Evolutionary conservation across 2,888 invertebrate genomes (phyloP).

Genomic region (Proisotoma minuta): DNA sequence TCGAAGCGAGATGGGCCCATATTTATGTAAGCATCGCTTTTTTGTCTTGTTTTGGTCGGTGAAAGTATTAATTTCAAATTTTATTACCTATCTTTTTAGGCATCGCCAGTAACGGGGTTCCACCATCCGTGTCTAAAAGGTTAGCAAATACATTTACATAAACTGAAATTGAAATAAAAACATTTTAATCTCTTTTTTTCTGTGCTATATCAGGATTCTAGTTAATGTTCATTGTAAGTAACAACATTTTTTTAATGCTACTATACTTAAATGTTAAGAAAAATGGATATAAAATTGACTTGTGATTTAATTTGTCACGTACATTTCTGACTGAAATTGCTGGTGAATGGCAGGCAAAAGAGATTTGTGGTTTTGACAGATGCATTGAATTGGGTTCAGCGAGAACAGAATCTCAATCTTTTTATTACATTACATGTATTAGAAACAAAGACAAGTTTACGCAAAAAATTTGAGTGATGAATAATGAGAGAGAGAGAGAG

Average conservation of each 20-base stretch:
- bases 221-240: constrained; percentile 39
- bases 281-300: neutral
- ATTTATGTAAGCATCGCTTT: constrained; percentile 17
- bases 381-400: neutral
- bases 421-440: neutral
- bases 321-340: no score
- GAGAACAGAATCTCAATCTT: neutral
- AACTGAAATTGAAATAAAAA: neutral
- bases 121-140: constrained; percentile 63
- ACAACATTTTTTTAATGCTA: constrained; percentile 4
- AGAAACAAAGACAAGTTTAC: neutral
- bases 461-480: no score
- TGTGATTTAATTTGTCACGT: constrained; percentile 3
- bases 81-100: constrained; percentile 49
- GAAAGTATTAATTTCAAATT: neutral
- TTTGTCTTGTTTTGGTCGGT: neutral
- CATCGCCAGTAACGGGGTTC: constrained; percentile 82
- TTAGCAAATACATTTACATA: constrained; percentile 9
- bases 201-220: constrained; percentile 20
- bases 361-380: neutral
- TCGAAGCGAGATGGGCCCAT: constrained; percentile 62
- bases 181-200: neutral
- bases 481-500: neutral
- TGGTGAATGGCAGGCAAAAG: neutral
- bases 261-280: neutral